phyloP scores from a whole-genome alignment of 1,140 invertebrate species.

The Glossosoma conforme region DNA sequence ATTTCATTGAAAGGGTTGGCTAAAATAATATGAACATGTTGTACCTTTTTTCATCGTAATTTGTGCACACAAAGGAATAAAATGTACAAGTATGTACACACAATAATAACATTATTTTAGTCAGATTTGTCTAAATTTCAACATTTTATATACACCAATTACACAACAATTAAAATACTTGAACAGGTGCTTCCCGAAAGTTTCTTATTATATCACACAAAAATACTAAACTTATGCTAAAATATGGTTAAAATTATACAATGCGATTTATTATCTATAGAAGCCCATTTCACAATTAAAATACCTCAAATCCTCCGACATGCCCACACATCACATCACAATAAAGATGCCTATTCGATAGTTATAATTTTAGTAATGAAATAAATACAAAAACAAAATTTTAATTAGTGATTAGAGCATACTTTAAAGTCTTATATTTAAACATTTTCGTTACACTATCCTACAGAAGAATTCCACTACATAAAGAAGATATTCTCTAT shows the following conservation, averaged over 20 bases:
- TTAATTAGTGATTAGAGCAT: background rate
- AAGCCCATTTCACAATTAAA: background rate
- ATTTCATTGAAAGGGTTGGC: no score
- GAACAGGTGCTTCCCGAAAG: slow-evolving; percentile 1
- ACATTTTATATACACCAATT: slow-evolving; percentile 14
- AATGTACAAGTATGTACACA: slow-evolving; percentile 6
- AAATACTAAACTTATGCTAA: slow-evolving; percentile 5
- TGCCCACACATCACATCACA: background rate
- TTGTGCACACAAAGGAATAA: slow-evolving; percentile 3
- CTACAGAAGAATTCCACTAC: background rate
- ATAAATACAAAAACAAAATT: background rate
- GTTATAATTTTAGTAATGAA: background rate
- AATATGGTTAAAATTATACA: slow-evolving; percentile 7
- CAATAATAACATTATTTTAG: slow-evolving; percentile 10
- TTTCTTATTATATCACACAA: slow-evolving; percentile 18
- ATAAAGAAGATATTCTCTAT: background rate
- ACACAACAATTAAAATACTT: slow-evolving; percentile 14
- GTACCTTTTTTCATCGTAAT: slow-evolving; percentile 8
- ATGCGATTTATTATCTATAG: background rate
- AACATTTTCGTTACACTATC: background rate
- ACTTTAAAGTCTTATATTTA: background rate
- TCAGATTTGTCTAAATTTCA: slow-evolving; percentile 12
- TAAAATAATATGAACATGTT: slow-evolving; percentile 7
- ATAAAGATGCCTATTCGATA: background rate
- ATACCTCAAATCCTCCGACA: slow-evolving; percentile 6